Base-by-base conservation (phyloP, 2,113 vertebrate species). In the Rhineura floridana region DNA sequence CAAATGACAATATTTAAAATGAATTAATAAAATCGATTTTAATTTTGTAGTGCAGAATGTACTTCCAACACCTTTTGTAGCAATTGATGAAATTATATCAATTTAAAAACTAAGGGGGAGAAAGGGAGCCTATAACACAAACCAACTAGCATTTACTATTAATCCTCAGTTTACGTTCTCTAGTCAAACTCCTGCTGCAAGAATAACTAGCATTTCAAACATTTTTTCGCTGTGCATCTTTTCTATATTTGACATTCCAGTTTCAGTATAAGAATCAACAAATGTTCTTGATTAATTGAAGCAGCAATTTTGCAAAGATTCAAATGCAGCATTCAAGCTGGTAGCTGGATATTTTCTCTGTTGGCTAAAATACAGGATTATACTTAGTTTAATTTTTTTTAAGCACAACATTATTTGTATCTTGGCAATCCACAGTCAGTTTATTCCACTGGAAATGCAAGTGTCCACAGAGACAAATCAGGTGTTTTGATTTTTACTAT, bases 1-100 rank as follows among this genome's bases (percentile, higher is more conserved):
- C 42, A 93, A 93, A 94, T 36, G 82, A 88, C 70, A 92, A 91
- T 86, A 67, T 69, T 90, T 75, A 92, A 89, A 90, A 93, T 93
- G 79, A 93, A 92, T 92, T 90, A 91, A 94, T 89, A 90, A 92
- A 94, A 87, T 82, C 39, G 86, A 91, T 93, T 94, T 94, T 88
- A 13, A 86, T 95, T 94, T 94, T 93, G 90, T 75, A 92, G 84
- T 87, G 85, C 90, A 81, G 83, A 90, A 91, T 89, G 87, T 93
- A 93, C 81, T 88, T 65, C 4, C n/a, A 19, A 44, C 6, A 48
- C 2, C 8, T 30, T 63, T 92, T 91, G 90, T 87, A 55, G 84
- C 63, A 87, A 78, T 86, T 93, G 91, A 73, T 80, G 77, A 78
- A 91, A 91, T 73, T 86, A 88, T 83, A 79, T 85, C 79, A 94